Evolutionary conservation across 2,888 invertebrate species (phyloP).

Genomic region (Stramonita haemastoma): DNA sequence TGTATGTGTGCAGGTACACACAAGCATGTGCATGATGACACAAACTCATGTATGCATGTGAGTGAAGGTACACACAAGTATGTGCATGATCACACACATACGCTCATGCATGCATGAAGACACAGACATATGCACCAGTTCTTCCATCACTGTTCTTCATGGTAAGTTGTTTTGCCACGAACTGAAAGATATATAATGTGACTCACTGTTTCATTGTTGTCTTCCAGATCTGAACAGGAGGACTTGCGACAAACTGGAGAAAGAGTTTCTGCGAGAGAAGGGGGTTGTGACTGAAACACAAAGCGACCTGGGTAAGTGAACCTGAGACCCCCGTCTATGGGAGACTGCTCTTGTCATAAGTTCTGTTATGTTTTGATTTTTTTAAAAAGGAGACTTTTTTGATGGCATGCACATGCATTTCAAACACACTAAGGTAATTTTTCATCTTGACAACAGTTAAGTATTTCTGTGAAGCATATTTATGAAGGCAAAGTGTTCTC

Average conservation of each 20-base stretch:
- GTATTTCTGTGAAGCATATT: too few species aligned
- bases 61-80: not conserved
- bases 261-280: slow-evolving; percentile 89
- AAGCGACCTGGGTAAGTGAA: slow-evolving; percentile 89
- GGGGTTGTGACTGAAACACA: slow-evolving; percentile 90
- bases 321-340: too few species aligned
- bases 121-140: not conserved
- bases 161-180: too few species aligned
- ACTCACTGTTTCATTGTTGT: not conserved
- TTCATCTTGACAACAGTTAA: too few species aligned
- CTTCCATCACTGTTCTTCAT: not conserved
- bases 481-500: too few species aligned
- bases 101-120: not conserved
- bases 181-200: not conserved
- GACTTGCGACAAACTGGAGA: slow-evolving; percentile 92
- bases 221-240: slow-evolving; percentile 89
- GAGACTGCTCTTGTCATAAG: too few species aligned
- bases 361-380: too few species aligned
- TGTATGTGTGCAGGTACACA: not conserved
- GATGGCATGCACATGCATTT: too few species aligned
- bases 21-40: not conserved
- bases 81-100: not conserved
- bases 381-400: too few species aligned
- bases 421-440: too few species aligned
- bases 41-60: not conserved